A percentile compares a stretch with the other conserved stretches of the same genome.
Conservation (phyloP, 2,888 invertebrate genomes). For the Sinhomidia bicolor region DNA sequence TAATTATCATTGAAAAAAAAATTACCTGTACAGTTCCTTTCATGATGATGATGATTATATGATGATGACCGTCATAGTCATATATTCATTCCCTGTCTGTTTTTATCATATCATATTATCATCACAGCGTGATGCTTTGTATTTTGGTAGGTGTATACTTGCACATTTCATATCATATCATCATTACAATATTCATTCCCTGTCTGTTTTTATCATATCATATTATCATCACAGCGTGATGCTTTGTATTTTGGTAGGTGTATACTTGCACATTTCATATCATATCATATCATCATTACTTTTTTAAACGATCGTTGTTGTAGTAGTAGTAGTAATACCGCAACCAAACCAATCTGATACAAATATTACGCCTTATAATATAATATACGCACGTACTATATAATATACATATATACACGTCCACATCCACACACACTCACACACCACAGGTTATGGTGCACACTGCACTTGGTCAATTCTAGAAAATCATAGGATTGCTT, state of each 20-base stretch:
- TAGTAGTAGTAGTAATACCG: background rate
- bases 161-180: constrained; percentile 17
- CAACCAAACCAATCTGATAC: constrained; percentile 30
- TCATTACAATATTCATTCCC: background rate
- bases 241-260: constrained; percentile 31
- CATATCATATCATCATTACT: too few relatives aligned
- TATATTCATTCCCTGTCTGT: constrained; percentile 35
- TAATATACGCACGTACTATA: background rate
- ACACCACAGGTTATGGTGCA: constrained; percentile 25
- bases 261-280: constrained; percentile 33
- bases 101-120: constrained; percentile 55
- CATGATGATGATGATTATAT: constrained; percentile 35
- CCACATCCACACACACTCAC: background rate
- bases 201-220: constrained; percentile 53
- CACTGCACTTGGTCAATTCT: constrained; percentile 70
- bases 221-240: constrained; percentile 54
- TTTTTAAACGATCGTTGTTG: too few relatives aligned
- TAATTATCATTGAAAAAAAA: constrained; percentile 71
- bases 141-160: constrained; percentile 44
- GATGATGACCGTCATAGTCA: constrained; percentile 30
- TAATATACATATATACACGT: background rate
- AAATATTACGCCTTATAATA: constrained; percentile 12
- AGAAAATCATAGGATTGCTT: constrained; percentile 72
- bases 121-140: constrained; percentile 38
- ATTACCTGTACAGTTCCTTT: constrained; percentile 71